Base-by-base conservation (phyloP, 2,888 invertebrate species). In the Phorcus lineatus region DNA sequence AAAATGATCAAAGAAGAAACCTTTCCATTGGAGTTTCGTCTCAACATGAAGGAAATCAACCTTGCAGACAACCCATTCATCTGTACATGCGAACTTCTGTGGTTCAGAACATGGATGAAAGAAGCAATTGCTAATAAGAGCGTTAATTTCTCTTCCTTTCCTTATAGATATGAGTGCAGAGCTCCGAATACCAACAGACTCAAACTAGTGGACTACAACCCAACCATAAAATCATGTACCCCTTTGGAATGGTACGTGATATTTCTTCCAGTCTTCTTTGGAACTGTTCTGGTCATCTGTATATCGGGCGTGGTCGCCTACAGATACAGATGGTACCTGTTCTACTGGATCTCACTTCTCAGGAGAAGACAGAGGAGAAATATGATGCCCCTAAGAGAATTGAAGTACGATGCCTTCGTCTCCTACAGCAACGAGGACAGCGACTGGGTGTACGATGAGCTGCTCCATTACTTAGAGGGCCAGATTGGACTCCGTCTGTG, bases 51-150 rank as follows among this genome's bases (percentile, higher is more conserved):
- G 31, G 85, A 84, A 40, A 85, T 92, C 6, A 89, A 92, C 93
- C 94, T 97, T 83, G 96, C 95, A 97, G 97, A 96, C 92, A 98
- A 97, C 94, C 97, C 97, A 70, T 94, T 97, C 87, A 95, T 96
- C 85, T 98, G 97, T 93, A 96, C 96, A 91, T 98, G 97, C 92
- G 96, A 97, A 92, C 96, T 97, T 83, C 96, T 97, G 93, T 96
- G 97, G 91, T 94, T 97, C 74, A 97, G 97, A 97, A 96, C 96
- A 94, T 98, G 97, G 97, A 94, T 97, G 95, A 96, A 89, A 28
- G 28, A 24, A n/a, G 31, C 31, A 13, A 76, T 76, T 1, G 36
- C 24, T 16, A 76, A 76, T 22, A 17, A 55, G 11, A 54, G 54
- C n/a, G 31, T 76, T 28, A 36, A 16, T 0, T 76, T 76, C n/a